A percentile compares a stretch with the other conserved stretches of the same genome.
These are phyloP conservation scores for Alloscopus bannaensis DNA, from an alignment of 2,888 invertebrate species.

Conservation along the genomic window DNA sequence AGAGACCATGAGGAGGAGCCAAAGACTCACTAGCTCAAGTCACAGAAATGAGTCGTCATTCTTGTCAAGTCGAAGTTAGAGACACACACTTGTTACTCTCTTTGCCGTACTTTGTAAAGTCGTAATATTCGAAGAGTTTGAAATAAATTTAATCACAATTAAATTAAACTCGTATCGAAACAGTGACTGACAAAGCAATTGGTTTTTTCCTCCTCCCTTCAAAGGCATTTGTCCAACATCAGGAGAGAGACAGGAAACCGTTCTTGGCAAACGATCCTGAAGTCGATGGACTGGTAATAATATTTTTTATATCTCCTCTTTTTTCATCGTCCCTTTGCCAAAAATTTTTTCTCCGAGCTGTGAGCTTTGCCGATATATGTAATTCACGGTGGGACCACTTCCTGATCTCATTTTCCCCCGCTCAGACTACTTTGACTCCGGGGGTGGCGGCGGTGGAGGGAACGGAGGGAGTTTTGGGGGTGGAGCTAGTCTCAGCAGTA, in stretches of 20 bases:
- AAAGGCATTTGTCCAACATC: conserved; percentile 91
- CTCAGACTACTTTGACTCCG: conserved; percentile 81
- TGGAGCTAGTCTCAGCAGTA: conserved; percentile 73
- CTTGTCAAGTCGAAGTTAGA: too few species aligned
- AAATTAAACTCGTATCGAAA: conserved; percentile 5
- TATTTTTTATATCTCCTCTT: conserved; percentile 25
- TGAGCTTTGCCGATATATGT: too few species aligned
- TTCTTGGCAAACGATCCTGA: conserved; percentile 94
- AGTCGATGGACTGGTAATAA: conserved; percentile 90
- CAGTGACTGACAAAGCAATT: background rate
- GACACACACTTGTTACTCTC: too few species aligned
- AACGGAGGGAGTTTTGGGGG: conserved; percentile 74
- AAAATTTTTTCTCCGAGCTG: too few species aligned
- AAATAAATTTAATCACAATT: too few species aligned
- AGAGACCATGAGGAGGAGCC: too few species aligned
- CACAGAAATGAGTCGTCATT: too few species aligned
- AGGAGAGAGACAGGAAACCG: conserved; percentile 89
- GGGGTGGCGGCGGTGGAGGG: conserved; percentile 60
- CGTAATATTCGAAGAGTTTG: too few species aligned
- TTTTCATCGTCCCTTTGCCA: background rate
- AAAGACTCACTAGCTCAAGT: too few species aligned
- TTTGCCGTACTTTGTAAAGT: too few species aligned
- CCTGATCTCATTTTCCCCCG: conserved; percentile 77
- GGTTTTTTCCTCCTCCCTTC: conserved; percentile 75
- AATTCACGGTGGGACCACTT: background rate